Conservation (phyloP, 2,113 vertebrate genomes). For the Tiliqua scincoides region DNA sequence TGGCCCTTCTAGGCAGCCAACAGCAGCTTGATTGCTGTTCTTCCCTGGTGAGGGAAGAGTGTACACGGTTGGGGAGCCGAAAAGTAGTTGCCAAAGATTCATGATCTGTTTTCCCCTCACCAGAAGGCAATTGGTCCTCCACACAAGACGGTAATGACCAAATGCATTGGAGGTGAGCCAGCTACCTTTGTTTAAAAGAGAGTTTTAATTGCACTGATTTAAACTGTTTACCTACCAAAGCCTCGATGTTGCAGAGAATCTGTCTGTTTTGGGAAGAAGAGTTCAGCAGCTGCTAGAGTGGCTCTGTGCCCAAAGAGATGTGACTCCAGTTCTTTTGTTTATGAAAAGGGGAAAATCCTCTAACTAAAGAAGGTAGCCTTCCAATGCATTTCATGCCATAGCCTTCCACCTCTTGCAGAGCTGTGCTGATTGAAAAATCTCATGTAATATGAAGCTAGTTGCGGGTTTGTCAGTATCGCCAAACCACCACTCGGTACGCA, state of each 20-base stretch:
- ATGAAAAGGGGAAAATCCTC: conserved; percentile 19
- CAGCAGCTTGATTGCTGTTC: background rate
- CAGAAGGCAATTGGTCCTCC: background rate
- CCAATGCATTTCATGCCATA: background rate
- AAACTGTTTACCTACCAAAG: background rate
- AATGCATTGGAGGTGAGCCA: background rate
- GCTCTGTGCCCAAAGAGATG: background rate
- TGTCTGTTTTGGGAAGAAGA: background rate
- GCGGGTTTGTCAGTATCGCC: conserved; percentile 37
- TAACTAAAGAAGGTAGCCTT: conserved; percentile 8
- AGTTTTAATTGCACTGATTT: background rate
- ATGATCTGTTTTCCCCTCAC: background rate
- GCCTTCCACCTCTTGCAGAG: conserved; percentile 43
- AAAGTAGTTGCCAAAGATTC: background rate
- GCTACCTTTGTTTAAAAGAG: background rate
- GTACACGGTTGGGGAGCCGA: background rate
- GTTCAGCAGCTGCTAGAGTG: conserved; percentile 10
- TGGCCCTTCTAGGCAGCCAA: background rate
- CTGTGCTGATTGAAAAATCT: conserved; percentile 48
- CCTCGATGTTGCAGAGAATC: background rate
- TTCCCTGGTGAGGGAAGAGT: background rate
- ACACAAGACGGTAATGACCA: background rate
- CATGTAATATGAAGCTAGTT: conserved; percentile 45
- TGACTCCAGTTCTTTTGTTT: conserved; percentile 4
- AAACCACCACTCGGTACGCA: background rate